phyloP scores from a whole-genome alignment of 2,888 invertebrate genomes.

The Hypomecis atomaria region DNA sequence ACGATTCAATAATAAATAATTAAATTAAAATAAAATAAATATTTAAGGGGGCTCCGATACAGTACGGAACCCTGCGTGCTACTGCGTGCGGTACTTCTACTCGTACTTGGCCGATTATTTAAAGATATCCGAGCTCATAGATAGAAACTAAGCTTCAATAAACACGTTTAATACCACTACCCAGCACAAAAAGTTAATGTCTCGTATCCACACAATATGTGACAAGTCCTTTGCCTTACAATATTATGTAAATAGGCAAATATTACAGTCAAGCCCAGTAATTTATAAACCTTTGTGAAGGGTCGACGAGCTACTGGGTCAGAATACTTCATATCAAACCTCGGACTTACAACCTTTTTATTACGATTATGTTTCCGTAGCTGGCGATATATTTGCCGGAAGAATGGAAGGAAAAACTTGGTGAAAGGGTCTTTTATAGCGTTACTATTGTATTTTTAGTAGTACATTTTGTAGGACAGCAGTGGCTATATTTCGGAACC shows the following conservation, averaged over 20 bases:
- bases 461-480: conserved; percentile 21
- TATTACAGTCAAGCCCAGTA: conserved; percentile 31
- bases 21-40: too few species aligned
- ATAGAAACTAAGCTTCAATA: conserved; percentile 6
- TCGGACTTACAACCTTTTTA: conserved; percentile 35
- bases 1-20: too few species aligned
- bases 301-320: conserved; percentile 35
- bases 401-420: conserved; percentile 27
- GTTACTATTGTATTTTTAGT: conserved; percentile 26
- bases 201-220: conserved; percentile 31
- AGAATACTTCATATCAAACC: conserved; percentile 38
- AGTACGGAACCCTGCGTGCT: too few species aligned
- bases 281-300: conserved; percentile 38
- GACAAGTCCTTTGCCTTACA: conserved; percentile 26
- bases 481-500: conserved; percentile 13
- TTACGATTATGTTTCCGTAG: conserved; percentile 32
- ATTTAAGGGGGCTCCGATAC: too few species aligned
- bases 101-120: too few species aligned
- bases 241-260: conserved; percentile 38
- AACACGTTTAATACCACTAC: conserved; percentile 1
- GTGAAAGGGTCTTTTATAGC: conserved; percentile 29
- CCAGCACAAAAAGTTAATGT: conserved; percentile 13
- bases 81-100: too few species aligned
- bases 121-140: background rate
- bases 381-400: conserved; percentile 29